phyloP scores from a whole-genome alignment of 2,113 vertebrate genomes.

The Synodontis membranacea region DNA sequence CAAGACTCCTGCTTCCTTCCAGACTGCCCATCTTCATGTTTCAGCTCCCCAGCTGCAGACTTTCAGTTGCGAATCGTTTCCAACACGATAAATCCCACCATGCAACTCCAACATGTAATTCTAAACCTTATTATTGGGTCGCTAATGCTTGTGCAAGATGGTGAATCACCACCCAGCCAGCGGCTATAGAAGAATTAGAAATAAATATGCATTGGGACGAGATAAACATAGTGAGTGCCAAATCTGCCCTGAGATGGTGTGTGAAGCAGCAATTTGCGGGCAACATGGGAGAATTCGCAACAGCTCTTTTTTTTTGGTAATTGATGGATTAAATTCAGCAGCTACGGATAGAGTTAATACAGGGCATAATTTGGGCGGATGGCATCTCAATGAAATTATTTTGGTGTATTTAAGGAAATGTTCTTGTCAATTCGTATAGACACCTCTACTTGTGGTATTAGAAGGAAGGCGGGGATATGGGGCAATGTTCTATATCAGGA shows the following conservation, averaged over 20 bases:
- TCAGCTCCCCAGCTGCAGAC: conserved; percentile 63
- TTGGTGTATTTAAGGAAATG: conserved; percentile 67
- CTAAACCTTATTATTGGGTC: conserved; percentile 76
- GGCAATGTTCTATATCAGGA: conserved; percentile 61
- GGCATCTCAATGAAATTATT: conserved; percentile 64
- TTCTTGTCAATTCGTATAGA: conserved; percentile 58
- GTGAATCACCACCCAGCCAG: conserved; percentile 76
- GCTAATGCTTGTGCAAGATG: conserved; percentile 77
- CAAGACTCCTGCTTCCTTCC: conserved; percentile 51
- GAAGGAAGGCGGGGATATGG: conserved; percentile 40
- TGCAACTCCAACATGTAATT: conserved; percentile 78
- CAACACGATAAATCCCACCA: conserved; percentile 79
- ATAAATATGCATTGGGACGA: conserved; percentile 80
- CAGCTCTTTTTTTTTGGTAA: conserved; percentile 73
- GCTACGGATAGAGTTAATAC: conserved; percentile 73
- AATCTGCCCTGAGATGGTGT: conserved; percentile 72
- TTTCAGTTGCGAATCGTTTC: conserved; percentile 74
- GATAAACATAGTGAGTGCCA: conserved; percentile 79
- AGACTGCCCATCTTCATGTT: conserved; percentile 58
- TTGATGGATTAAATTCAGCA: conserved; percentile 80
- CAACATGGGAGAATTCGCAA: conserved; percentile 72
- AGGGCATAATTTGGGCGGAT: conserved; percentile 69
- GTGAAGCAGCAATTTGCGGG: conserved; percentile 69
- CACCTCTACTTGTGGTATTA: conserved; percentile 56
- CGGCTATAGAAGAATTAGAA: conserved; percentile 81